Evolutionary conservation across 2,888 invertebrate genomes (phyloP), one percentile per base, ranked within the genome.

Genomic region (Liopterus haemorrhoidalis): DNA sequence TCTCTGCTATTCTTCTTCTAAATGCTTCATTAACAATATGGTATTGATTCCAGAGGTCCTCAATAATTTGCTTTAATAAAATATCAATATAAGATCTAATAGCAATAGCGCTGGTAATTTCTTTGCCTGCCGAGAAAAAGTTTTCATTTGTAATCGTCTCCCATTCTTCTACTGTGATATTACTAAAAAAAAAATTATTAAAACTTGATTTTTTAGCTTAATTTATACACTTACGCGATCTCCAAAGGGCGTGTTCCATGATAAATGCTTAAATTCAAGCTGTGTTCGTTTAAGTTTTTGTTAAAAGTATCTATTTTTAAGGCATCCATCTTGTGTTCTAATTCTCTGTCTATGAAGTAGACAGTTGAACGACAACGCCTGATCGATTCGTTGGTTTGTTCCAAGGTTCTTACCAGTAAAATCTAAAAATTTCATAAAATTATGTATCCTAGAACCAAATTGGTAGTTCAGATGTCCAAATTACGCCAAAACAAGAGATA

Each of bases 371-470:
- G 78, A 28, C 92, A 70, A 48, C 86, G 77, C 45, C 93, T 77
- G 59, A 91, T 75, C 68, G 92, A 90, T 62, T 94, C 93, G 19
- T 79, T 76, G 0, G 83, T 73, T 65, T 92, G 84, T 60, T 88
- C 86, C 8, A 87, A 65, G 1, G 82, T 77, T 39, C 83, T 75
- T 49, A 74, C 74, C 32, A 92, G 68, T 39, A 91, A 67, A n/a
- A n/a, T n/a, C n/a, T n/a, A n/a, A n/a, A n/a, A n/a, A n/a, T n/a
- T n/a, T n/a, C n/a, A n/a, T n/a, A n/a, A n/a, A n/a, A n/a, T n/a
- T n/a, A n/a, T n/a, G n/a, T n/a, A n/a, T n/a, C n/a, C n/a, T n/a
- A n/a, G n/a, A n/a, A n/a, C n/a, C n/a, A n/a, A n/a, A n/a, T n/a
- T n/a, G n/a, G n/a, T n/a, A n/a, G n/a, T n/a, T n/a, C n/a, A n/a